phyloP scores from a whole-genome alignment of 1,140 invertebrate genomes.

The Carcinoscorpius rotundicauda region DNA sequence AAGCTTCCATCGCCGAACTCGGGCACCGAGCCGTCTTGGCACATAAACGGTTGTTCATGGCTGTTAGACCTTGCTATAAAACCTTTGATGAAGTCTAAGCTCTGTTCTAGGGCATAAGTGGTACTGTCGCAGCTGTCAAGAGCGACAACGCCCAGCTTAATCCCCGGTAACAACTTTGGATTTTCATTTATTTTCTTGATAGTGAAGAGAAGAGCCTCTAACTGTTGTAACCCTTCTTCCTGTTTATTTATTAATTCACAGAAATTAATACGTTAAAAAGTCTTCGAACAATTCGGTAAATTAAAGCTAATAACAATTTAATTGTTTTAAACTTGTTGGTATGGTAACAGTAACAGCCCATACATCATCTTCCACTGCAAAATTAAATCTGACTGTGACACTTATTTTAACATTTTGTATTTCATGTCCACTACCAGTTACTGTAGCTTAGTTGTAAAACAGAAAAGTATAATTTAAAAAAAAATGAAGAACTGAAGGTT shows the following conservation, averaged over 20 bases:
- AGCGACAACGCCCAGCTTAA: slow-evolving; percentile 38
- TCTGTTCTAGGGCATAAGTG: slow-evolving; percentile 37
- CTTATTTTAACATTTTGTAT: no score
- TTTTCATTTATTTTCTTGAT: slow-evolving; percentile 39
- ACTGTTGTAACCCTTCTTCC: slow-evolving; percentile 37
- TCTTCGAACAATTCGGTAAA: neutral
- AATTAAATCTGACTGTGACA: no score
- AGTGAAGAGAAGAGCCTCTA: slow-evolving; percentile 43
- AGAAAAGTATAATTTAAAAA: no score
- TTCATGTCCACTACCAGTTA: no score
- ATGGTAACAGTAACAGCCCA: no score
- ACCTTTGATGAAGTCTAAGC: slow-evolving; percentile 42
- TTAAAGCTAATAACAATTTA: no score
- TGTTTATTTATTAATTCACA: slow-evolving; percentile 16
- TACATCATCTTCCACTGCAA: no score
- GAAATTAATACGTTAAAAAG: neutral
- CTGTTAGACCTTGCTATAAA: slow-evolving; percentile 39
- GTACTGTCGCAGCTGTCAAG: slow-evolving; percentile 42
- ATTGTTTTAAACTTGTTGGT: no score
- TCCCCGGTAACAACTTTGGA: slow-evolving; percentile 36
- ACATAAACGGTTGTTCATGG: slow-evolving; percentile 35
- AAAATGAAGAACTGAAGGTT: no score
- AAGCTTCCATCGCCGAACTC: slow-evolving; percentile 34
- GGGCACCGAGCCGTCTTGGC: slow-evolving; percentile 35
- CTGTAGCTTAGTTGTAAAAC: no score